Evolutionary conservation across 2,113 vertebrate species (phyloP), one percentile per base, ranked within the genome.

Genomic region (Colaptes auratus): DNA sequence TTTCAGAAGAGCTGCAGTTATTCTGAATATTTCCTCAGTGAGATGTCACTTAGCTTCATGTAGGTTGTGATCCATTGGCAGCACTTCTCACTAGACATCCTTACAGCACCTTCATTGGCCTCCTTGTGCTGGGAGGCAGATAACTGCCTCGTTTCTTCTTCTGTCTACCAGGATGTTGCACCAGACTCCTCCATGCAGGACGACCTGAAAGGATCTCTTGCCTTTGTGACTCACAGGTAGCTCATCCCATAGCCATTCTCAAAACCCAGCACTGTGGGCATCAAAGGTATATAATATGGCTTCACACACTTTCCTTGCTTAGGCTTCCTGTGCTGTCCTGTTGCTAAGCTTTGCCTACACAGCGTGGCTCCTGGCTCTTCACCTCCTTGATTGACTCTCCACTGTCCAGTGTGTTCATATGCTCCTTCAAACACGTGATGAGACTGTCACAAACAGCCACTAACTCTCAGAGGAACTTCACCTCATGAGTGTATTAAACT

Each of bases 51-150:
- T 55, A 52, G 36, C 21, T 36, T 79, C 48, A 50, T 0, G 0
- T 7, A n/a, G 64, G 33, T 56, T 74, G 86, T 73, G 53, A 28
- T 69, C 21, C 50, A 27, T 2, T 1, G 6, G 66, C 55, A 69
- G 25, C 25, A 24, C 30, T 21, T 35, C 39, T 84, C 39, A 8
- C 36, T 15, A 33, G 48, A 25, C 0, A 0, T 27, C 33, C 33
- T 53, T n/a, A 15, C 0, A 3, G 24, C 35, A 70, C 53, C 48
- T 52, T 67, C 2, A 2, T 7, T 31, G 52, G 28, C 48, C 59
- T 17, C 5, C 19, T 6, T n/a, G 69, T 8, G 12, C 50, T 2
- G 3, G 52, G 65, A 71, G 39, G 30, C 18, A 58, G 55, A 7
- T 9, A 42, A 53, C 4, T 0, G 1, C n/a, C 31, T 50, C 5